Base-by-base conservation (phyloP, 1,140 invertebrate genomes). In the Eufriesea mexicana region DNA sequence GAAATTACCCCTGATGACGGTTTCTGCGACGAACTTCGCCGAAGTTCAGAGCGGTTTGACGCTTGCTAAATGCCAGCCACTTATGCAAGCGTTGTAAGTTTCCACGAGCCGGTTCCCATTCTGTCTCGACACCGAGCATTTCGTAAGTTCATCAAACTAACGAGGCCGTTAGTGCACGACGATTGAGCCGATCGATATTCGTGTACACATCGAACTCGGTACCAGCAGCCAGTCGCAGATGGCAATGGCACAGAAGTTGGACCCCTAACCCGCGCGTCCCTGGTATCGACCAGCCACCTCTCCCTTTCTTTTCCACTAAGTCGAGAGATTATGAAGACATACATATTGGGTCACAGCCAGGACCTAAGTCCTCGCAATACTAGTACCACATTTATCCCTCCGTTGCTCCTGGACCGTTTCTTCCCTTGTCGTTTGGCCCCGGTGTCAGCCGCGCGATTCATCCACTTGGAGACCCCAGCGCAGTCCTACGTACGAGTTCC, bases 281-380 rank as follows among this genome's bases (percentile, higher is more conserved):
- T 54, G 23, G 23, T 66, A 70, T 76, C 80, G 61, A 71, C 14
- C 49, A 16, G n/a, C 51, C 2, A 8, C 47, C 25, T 59, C 66
- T 72, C 67, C 79, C 59, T 57, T 68, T 71, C 51, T 83, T 72
- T 77, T 66, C 61, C 59, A 25, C 62, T 82, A 86, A 89, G 75
- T 73, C 55, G 57, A n/a, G 71, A 76, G 86, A 90, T 90, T 89
- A 90, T 84, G 77, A 88, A 89, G 89, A 84, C 80, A 84, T 86
- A 88, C 79, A 83, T 70, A 83, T 85, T 87, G 75, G 78, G 25
- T 28, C 84, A 67, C 61, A 86, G 79, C 89, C 84, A 89, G 61
- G 71, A 68, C 64, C 80, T 79, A 89, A 87, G 71, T 70, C 62
- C 45, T 23, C 45, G 79, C 83, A 89, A 89, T 87, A 85, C 57